Evolutionary conservation across 1,140 invertebrate species (phyloP), one percentile per base, ranked within the genome.

Genomic region (Dufourea novaeangliae): DNA sequence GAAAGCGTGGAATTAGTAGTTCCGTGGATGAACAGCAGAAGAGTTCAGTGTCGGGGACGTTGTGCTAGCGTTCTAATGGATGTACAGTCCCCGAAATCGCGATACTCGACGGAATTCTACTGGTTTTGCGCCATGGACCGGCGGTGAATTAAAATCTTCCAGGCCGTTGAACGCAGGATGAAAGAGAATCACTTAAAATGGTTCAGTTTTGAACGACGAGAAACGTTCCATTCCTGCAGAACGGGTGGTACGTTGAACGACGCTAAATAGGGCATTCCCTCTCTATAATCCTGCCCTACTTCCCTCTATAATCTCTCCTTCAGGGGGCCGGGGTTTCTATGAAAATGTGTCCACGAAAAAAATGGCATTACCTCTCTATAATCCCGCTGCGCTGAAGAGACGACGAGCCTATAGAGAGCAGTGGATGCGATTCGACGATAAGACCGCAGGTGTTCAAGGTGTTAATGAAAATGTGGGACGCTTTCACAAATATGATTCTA

Each of bases 21-120:
- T 70, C 14, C 44, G 52, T 25, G 44, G 32, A 37, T n/a, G 52
- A 68, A 68, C 52, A 75, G 52, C 64, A 52, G 34, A 54, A 39
- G 46, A n/a, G n/a, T 39, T 32, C 59, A 17, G 39, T 12, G 34
- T n/a, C 25, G 39, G 39, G 17, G 27, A 2, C 34, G 34, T n/a
- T 69, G 67, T 62, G 17, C 34, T 4, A 1, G 25, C 12, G 52
- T 27, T 52, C n/a, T 46, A 75, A 68, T 54, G 54, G 17, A 37
- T 67, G 63, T 67, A 76, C 56, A 50, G 41, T 17, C 17, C 25
- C 32, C n/a, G 37, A 50, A 69, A 76, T 76, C 56, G 39, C 2
- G 54, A 69, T 76, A 52, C 41, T 61, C 67, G 57, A 70, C 56
- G 41, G 46, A 76, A 76, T 76, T 61, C 74, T 27, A 22, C n/a